phyloP scores from a whole-genome alignment of 2,888 invertebrate species.

The Sphaerophoria taeniata region DNA sequence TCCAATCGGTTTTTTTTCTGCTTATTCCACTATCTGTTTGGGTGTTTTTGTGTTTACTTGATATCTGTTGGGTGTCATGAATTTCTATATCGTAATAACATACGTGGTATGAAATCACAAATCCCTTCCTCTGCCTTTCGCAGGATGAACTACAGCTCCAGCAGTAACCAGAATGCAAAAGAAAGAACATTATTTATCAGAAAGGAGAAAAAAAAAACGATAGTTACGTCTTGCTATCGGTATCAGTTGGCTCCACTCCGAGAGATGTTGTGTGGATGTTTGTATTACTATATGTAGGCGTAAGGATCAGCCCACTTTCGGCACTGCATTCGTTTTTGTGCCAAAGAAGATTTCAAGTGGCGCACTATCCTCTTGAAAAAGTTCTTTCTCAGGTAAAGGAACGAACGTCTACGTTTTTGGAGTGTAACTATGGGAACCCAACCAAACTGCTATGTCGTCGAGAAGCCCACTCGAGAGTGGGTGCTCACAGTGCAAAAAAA shows the following conservation, averaged over 20 bases:
- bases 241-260: conserved; percentile 44
- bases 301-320: conserved; percentile 14
- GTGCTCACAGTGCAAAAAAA: background rate
- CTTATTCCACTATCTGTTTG: conserved; percentile 15
- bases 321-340: conserved; percentile 22
- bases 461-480: conserved; percentile 47
- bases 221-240: conserved; percentile 27
- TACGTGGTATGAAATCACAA: conserved; percentile 73
- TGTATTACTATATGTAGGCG: too few relatives aligned
- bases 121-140: conserved; percentile 48
- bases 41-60: conserved; percentile 36
- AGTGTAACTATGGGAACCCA: conserved; percentile 3
- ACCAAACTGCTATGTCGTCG: background rate
- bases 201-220: too few relatives aligned
- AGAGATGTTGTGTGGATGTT: background rate
- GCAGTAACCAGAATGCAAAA: background rate
- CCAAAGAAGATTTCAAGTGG: too few relatives aligned
- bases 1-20: background rate
- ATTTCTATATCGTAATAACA: conserved; percentile 74
- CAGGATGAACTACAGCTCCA: background rate
- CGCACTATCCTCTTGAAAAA: too few relatives aligned
- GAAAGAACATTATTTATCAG: conserved; percentile 28
- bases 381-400: too few relatives aligned
- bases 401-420: background rate
- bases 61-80: conserved; percentile 70